Conservation (phyloP, 2,113 vertebrate genomes). For the Sarotherodon lohbergeri region DNA sequence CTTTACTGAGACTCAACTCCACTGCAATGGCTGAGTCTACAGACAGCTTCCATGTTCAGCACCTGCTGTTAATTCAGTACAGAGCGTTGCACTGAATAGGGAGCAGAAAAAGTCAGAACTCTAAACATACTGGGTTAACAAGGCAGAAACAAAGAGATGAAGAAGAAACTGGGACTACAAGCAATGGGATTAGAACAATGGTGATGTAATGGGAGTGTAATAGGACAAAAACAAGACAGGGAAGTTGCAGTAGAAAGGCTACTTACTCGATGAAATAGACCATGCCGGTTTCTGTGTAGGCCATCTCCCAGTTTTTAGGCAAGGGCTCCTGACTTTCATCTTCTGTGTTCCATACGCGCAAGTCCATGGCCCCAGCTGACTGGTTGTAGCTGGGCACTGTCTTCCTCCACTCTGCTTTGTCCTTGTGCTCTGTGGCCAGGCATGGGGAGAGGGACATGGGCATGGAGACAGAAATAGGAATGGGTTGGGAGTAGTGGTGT, state of each 20-base stretch:
- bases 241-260: neutral
- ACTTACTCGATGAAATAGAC: conserved; percentile 99
- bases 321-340: conserved; percentile 89
- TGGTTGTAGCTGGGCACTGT: conserved; percentile 94
- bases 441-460: conserved; percentile 38
- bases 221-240: neutral
- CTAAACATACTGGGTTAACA: neutral
- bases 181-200: neutral
- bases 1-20: neutral
- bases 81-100: neutral
- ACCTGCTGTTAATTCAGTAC: neutral
- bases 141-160: neutral
- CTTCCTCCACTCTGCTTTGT: conserved; percentile 88
- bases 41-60: neutral
- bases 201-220: conserved; percentile 11
- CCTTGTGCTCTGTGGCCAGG: conserved; percentile 81
- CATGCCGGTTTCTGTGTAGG: conserved; percentile 96
- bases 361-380: conserved; percentile 83
- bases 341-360: conserved; percentile 78
- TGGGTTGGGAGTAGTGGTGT: conserved; percentile 32
- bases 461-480: conserved; percentile 50
- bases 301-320: conserved; percentile 97
- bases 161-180: neutral
- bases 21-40: neutral
- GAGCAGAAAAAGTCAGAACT: neutral